A percentile compares a stretch with the other conserved stretches of the same genome.
Evolutionary conservation across 2,888 invertebrate species (phyloP).

Genomic region (Digitonthophagus gazella): DNA sequence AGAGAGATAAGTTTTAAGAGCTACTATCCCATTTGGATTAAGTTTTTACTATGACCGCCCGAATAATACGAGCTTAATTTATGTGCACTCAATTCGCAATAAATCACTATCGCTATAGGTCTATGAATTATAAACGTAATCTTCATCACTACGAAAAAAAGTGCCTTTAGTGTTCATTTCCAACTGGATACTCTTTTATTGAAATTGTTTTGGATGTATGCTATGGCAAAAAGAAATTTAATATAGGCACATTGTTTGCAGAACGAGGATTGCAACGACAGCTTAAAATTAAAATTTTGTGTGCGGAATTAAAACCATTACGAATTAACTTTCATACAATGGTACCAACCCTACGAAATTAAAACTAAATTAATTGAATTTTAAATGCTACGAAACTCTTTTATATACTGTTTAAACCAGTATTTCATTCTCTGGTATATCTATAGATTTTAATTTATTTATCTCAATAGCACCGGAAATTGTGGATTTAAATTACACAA

Average conservation of each 20-base stretch:
- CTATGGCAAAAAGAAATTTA: not conserved
- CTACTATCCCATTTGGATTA: no score
- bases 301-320: not conserved
- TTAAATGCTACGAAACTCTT: not conserved
- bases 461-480: no score
- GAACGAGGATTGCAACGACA: not conserved
- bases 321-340: not conserved
- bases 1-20: not conserved
- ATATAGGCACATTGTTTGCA: not conserved
- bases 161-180: no score
- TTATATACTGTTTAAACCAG: not conserved
- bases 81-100: no score
- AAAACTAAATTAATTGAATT: not conserved
- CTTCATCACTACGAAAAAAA: no score
- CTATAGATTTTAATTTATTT: no score
- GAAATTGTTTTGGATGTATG: not conserved
- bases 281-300: not conserved
- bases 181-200: not conserved
- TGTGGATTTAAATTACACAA: no score
- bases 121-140: no score
- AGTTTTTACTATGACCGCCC: no score
- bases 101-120: no score
- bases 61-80: no score
- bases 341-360: not conserved
- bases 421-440: no score